Evolutionary conservation across 1,140 invertebrate genomes (phyloP).

Genomic region (Rhagoletis zephyria): DNA sequence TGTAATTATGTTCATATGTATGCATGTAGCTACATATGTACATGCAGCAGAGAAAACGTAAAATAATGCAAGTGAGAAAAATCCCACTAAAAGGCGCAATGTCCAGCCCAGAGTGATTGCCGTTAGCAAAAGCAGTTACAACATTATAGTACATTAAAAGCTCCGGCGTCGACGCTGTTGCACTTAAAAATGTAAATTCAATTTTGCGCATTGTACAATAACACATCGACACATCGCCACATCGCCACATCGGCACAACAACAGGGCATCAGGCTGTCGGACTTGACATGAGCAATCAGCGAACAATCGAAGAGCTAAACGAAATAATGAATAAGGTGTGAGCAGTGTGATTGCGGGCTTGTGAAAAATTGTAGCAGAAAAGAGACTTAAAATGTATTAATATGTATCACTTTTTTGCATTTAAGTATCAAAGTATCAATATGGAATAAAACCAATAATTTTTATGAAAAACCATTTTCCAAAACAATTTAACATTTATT

Average conservation of each 20-base stretch:
- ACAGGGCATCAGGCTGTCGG: not conserved
- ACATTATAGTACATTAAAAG: not conserved
- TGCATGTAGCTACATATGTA: not conserved
- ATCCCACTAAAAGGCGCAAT: not conserved
- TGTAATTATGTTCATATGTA: too few species aligned
- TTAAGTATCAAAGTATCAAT: too few species aligned
- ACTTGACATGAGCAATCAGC: too few species aligned
- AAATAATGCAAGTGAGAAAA: not conserved
- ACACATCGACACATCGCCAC: too few species aligned
- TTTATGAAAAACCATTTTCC: too few species aligned
- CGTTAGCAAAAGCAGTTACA: not conserved
- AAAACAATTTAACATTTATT: not conserved
- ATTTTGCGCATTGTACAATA: not conserved
- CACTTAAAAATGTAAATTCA: slow-evolving; percentile 26
- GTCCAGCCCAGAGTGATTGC: not conserved
- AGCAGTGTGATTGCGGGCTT: not conserved
- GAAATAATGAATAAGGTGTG: not conserved
- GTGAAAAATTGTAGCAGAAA: too few species aligned
- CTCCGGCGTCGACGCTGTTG: not conserved
- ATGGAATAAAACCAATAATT: too few species aligned
- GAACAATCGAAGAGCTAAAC: not conserved
- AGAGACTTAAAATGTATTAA: too few species aligned
- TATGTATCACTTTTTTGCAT: too few species aligned
- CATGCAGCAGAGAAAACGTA: not conserved
- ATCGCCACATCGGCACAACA: not conserved